Percentiles rank a stretch among this genome's conserved stretches.
phyloP scores from a whole-genome alignment of 2,113 vertebrate species.

The Chlorodrepanis virens region DNA sequence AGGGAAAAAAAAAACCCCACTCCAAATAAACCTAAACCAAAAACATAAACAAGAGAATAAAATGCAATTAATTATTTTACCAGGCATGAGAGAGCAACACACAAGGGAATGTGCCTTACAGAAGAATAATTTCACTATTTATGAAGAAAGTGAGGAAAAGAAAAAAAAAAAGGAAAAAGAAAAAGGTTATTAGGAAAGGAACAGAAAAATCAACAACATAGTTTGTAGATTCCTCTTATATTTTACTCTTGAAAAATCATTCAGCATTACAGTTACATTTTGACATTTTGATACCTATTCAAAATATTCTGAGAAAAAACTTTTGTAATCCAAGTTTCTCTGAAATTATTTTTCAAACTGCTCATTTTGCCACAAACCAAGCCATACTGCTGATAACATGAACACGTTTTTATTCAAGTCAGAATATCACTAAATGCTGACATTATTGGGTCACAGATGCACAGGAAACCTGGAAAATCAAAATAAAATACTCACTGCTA shows the following conservation, averaged over 20 bases:
- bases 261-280: neutral
- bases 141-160: neutral
- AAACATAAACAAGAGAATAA: neutral
- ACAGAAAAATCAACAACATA: neutral
- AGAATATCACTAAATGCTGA: neutral
- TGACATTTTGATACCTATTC: neutral
- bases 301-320: neutral
- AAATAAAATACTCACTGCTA: slow-evolving; percentile 67
- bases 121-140: neutral
- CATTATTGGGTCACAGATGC: neutral
- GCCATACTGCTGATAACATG: neutral
- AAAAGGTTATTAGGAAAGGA: neutral
- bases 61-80: neutral
- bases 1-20: fast-evolving
- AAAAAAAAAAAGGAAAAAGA: neutral
- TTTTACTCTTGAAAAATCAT: neutral
- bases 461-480: neutral
- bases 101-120: neutral
- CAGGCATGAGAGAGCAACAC: neutral
- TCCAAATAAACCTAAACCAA: neutral
- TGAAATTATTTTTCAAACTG: neutral
- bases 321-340: neutral
- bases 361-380: neutral
- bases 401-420: neutral
- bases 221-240: neutral